Conservation (phyloP, 2,797 vertebrate genomes). For the Xiphorhynchus erythropygius region DNA sequence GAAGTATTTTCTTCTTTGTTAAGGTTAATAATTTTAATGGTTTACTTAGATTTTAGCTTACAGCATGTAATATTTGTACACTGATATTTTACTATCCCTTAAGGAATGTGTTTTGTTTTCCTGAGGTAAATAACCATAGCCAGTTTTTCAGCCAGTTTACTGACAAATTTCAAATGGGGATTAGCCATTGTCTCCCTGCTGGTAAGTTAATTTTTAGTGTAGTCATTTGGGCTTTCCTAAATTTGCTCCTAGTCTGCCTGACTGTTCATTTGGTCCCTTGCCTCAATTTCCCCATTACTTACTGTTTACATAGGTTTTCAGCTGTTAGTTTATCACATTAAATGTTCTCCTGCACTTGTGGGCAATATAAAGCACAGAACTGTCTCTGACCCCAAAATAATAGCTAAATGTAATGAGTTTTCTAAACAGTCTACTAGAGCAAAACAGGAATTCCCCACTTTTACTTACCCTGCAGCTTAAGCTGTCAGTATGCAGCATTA, state of each 20-base stretch:
- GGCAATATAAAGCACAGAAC: not conserved
- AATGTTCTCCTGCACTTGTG: not conserved
- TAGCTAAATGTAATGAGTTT: not conserved
- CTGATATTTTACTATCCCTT: not conserved
- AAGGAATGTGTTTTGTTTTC: not conserved
- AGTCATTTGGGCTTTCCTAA: not conserved
- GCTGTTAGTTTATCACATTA: not conserved
- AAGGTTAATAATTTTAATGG: not conserved
- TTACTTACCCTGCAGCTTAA: not conserved
- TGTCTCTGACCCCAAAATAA: not conserved
- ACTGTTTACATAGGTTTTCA: not conserved
- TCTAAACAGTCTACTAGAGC: not conserved
- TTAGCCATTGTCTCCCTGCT: not conserved
- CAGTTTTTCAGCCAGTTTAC: not conserved
- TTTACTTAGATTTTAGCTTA: not conserved
- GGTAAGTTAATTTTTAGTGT: not conserved
- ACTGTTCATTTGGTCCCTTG: not conserved
- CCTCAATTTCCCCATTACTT: not conserved
- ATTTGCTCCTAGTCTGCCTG: not conserved
- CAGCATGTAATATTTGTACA: not conserved
- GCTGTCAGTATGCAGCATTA: rapidly evolving
- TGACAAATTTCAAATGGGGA: not conserved
- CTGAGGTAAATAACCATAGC: not conserved
- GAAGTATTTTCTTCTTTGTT: not conserved
- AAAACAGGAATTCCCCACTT: not conserved